Base-by-base conservation (phyloP, 2,888 invertebrate species). In the Pseudococcus longispinus region DNA sequence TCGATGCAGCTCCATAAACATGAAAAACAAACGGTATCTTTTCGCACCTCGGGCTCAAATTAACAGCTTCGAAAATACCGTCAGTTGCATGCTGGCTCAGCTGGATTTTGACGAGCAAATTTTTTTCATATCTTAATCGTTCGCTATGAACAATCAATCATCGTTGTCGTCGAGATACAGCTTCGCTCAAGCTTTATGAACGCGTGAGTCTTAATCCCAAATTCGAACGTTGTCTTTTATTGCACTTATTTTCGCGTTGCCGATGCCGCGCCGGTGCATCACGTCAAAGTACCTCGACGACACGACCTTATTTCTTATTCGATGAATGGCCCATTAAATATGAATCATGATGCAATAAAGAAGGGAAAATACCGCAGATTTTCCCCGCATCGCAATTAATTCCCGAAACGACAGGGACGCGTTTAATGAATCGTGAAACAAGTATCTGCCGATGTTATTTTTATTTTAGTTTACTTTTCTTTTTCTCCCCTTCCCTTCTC, bases 281-380 rank as follows among this genome's bases (percentile, higher is more conserved):
- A 26, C 26, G 65, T 65, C 65, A 65, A 65, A 65, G 65, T 65
- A 65, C 26, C 65, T 65, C 65, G 65, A 65, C 65, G 65, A 65
- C 65, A 26, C 23, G 65, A 65, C 65, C 65, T 65, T 65, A 65
- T 65, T 65, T 65, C 65, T 65, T 65, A 65, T 23, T 65, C 65
- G 65, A 65, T 15, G 65, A 65, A 65, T 65, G 65, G 65, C 23
- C 26, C 65, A 65, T 65, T 65, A 65, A 65, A 65, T 65, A 65
- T 65, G 65, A 65, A 65, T 65, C 65, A 65, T 15, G 65, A 65
- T 65, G 65, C 65, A 65, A 65, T 65, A 65, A 65, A 65, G 65
- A 26, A 65, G 65, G 65, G 65, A 65, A 65, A 65, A 65, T 65
- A 26, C 65, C 65, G 65, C 65, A 23, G 26, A 26, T 26, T 26